Percentiles rank a stretch among this genome's conserved stretches.
Conservation (phyloP, 2,113 vertebrate genomes). For the Sceloporus undulatus region DNA sequence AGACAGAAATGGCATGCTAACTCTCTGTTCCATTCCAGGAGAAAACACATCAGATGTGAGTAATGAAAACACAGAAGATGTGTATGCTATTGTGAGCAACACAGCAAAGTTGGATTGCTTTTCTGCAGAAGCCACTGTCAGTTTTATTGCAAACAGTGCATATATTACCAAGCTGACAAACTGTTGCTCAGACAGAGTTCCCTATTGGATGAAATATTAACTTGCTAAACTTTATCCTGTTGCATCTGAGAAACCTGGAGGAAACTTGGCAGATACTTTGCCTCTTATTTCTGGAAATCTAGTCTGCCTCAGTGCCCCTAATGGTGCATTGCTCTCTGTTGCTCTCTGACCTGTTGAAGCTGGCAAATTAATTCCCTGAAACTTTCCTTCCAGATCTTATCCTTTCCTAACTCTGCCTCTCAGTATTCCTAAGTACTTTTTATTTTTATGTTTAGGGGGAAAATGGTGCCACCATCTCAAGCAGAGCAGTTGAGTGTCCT, state of each 20-base stretch:
- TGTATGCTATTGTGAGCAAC: constrained; percentile 2
- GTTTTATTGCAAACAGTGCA: constrained; percentile 25
- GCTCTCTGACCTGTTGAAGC: neutral
- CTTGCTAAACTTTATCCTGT: neutral
- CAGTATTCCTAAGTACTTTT: too few species aligned
- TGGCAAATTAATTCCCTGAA: too few species aligned
- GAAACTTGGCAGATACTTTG: too few species aligned
- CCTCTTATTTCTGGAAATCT: neutral
- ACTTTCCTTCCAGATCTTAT: too few species aligned
- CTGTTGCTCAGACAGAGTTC: neutral
- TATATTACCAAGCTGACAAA: constrained; percentile 17
- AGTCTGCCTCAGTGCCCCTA: neutral
- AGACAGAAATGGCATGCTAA: constrained; percentile 15
- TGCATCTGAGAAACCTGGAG: neutral
- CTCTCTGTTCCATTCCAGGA: constrained; percentile 9
- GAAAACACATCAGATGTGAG: constrained; percentile 27
- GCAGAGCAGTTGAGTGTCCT: too few species aligned
- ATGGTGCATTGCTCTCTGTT: neutral
- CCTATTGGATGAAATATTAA: constrained; percentile 20
- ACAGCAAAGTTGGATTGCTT: constrained; percentile 27
- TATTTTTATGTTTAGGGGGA: too few species aligned
- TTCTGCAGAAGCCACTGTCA: neutral
- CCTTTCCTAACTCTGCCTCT: too few species aligned
- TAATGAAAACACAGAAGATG: constrained; percentile 13
- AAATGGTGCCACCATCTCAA: too few species aligned